Conservation (phyloP, 37 sponge, comb jelly and placozoan species). For the Oopsacas minuta region DNA sequence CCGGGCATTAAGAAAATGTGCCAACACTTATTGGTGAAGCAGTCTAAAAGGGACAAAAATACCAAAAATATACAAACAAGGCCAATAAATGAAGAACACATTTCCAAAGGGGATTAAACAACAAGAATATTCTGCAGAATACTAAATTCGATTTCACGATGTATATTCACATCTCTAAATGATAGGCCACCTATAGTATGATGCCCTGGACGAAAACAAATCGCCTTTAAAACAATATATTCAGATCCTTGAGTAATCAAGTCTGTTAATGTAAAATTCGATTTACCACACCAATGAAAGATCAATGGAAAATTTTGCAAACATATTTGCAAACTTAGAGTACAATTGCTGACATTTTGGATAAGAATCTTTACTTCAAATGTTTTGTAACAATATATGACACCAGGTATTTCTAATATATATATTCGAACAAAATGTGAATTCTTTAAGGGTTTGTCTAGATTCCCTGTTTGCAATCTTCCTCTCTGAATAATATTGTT, state of each 20-base stretch:
- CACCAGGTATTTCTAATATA: not conserved
- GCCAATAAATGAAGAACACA: too few species aligned
- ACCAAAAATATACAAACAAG: too few species aligned
- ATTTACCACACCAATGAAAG: not conserved
- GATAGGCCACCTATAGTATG: not conserved
- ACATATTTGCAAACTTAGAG: not conserved
- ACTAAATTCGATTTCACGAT: not conserved
- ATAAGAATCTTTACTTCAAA: not conserved
- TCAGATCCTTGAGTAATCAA: not conserved
- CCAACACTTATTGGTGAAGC: too few species aligned
- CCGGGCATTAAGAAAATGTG: too few species aligned
- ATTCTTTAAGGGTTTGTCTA: not conserved
- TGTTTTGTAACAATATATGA: not conserved
- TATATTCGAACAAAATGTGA: not conserved
- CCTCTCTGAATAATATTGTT: not conserved
- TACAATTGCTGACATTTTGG: not conserved
- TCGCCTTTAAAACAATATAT: not conserved
- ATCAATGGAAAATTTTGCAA: not conserved
- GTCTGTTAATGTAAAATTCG: not conserved
- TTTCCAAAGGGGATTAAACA: too few species aligned
- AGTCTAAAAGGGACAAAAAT: too few species aligned
- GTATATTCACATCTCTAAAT: not conserved
- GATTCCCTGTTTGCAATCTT: constrained; percentile 17
- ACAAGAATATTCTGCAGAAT: too few species aligned
- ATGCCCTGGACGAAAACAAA: not conserved